Base-by-base conservation (phyloP, 2,113 vertebrate genomes). In the Cacatua alba region DNA sequence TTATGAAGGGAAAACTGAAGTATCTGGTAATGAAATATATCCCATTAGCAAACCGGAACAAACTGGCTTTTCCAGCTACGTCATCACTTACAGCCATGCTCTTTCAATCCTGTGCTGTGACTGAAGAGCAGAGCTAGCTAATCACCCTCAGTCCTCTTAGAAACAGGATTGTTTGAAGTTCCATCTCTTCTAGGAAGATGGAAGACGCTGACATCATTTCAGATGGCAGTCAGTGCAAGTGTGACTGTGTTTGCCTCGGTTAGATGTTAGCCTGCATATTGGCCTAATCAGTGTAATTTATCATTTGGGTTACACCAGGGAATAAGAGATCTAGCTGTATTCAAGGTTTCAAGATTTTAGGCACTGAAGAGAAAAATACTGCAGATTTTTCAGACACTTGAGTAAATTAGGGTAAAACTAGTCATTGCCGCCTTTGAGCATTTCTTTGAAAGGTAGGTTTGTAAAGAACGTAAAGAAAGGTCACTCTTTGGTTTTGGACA, bases 1-100 rank as follows among this genome's bases (percentile, higher is more conserved):
- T 88, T 72, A 46, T 33, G 48, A 59, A 69, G 23, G n/a, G 48
- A 86, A 96, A 78, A 92, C 24, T 20, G 72, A 95, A 93, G n/a
- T 77, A 46, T 55, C 48, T 63, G 2, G 2, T 90, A 15, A 60
- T 0, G 0, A 68, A 90, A 75, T 12, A 48, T 6, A n/a, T 78
- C 20, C 43, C 10, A 16, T 55, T 60, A 70, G 17, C 26, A 75
- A 86, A 68, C 33, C 70, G 55, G 53, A 25, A 35, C 13, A 48
- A 55, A 57, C 8, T 31, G 46, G 2, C 17, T 80, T 94, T 92
- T 84, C 72, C 52, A 88, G 35, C 19, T 35, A 9, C 16, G 20
- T 23, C 35, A 33, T 52, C 28, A 18, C 10, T 82, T 23, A 28
- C 7, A 68, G 31, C 35, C 0, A 0, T 49, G 35, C 12, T 80